Base-by-base conservation (phyloP, 2,888 invertebrate species). In the Ectropis crepuscularia region DNA sequence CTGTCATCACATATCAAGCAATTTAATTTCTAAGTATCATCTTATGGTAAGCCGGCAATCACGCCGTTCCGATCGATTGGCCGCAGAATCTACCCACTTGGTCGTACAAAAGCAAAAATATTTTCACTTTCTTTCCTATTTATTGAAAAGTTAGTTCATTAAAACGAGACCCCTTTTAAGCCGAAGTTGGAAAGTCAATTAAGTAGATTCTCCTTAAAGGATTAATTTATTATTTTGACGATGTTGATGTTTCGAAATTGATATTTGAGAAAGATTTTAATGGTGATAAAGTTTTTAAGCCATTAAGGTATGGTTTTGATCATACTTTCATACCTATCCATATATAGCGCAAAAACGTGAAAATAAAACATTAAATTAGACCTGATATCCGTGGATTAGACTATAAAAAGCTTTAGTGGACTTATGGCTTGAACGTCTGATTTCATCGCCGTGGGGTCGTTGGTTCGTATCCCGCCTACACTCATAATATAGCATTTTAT, bases 51-150 rank as follows among this genome's bases (percentile, higher is more conserved):
- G 42, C 70, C 63, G 51, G 59, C 53, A 65, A 67, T 70, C 53
- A 63, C 48, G 42, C 16, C 61, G 68, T 70, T 68, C 61, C 61
- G 66, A 57, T 63, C 65, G 63, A 68, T 68, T 59, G 45, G 65
- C 57, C 60, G 50, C 61, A 60, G 65, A 57, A 63, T 68, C 49
- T 63, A 55, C 45, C 55, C 53, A 63, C 63, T 61, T 28, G 7
- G 53, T 55, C 36, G 51, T 53, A 64, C 53, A 68, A 12, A 53
- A 57, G 38, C 37, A 43, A 68, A 62, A 65, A 59, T 53, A 60
- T 61, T 63, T 65, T 68, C 58, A 54, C 70, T 68, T 68, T 70
- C 68, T 60, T 62, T 65, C 63, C 58, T 38, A 45, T 42, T 42
- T 46, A 61, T 50, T 46, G 36, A 54, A 49, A 49, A 50, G 16